Evolutionary conservation across 2,113 vertebrate genomes (phyloP).

Genomic region (Chitala chitala): DNA sequence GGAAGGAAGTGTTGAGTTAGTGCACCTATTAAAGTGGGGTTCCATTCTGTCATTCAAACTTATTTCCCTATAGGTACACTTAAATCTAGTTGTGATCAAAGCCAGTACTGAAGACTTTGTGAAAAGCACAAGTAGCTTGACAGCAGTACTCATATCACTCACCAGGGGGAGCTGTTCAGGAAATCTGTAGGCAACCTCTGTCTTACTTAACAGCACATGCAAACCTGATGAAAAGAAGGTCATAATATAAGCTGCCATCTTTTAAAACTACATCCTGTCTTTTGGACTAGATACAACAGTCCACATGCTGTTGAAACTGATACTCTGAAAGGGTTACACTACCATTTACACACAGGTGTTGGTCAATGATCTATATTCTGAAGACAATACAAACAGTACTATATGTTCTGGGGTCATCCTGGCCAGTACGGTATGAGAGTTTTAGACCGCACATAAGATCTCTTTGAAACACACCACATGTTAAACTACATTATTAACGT

Average conservation of each 20-base stretch:
- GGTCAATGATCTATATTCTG: not conserved
- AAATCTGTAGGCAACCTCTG: slow-evolving; percentile 83
- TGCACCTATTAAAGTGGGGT: not conserved
- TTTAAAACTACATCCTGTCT: too few species aligned
- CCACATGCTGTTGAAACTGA: too few species aligned
- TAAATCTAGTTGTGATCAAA: too few species aligned
- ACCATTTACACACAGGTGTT: not conserved
- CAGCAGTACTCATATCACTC: too few species aligned
- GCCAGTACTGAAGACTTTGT: not conserved
- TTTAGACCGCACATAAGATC: too few species aligned
- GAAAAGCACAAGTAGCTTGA: not conserved
- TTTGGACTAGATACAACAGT: too few species aligned
- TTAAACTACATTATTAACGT: too few species aligned
- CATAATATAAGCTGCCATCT: not conserved
- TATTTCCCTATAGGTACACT: too few species aligned
- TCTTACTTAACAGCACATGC: slow-evolving; percentile 89
- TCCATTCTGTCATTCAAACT: too few species aligned
- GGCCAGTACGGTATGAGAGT: too few species aligned
- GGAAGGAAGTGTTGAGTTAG: not conserved
- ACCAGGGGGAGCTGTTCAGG: slow-evolving; percentile 93
- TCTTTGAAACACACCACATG: too few species aligned
- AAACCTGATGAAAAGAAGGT: slow-evolving; percentile 67
- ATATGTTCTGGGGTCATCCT: not conserved
- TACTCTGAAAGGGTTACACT: not conserved
- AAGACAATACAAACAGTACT: not conserved